A percentile compares a stretch with the other conserved stretches of the same genome.
Evolutionary conservation across 2,113 vertebrate genomes (phyloP).

Genomic region (Aphelocoma coerulescens): DNA sequence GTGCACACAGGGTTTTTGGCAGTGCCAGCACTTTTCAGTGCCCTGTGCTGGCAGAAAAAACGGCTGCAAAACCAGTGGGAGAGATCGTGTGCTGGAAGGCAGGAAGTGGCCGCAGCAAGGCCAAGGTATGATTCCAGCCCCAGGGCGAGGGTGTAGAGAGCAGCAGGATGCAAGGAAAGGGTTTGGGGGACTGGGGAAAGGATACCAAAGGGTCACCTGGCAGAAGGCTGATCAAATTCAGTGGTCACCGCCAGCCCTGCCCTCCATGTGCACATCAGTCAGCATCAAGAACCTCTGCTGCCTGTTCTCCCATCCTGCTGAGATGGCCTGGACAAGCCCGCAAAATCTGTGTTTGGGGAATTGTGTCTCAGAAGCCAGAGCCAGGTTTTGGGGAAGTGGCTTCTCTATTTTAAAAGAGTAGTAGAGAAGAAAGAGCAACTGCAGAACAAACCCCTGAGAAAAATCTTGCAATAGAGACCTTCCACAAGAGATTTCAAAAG

Average conservation of each 20-base stretch:
- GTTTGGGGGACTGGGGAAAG: background rate
- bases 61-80: slow-evolving; percentile 59
- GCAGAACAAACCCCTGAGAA: background rate
- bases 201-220: background rate
- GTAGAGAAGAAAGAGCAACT: background rate
- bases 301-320: background rate
- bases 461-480: background rate
- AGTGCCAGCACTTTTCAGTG: slow-evolving; percentile 83
- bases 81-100: background rate
- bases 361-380: background rate
- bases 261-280: fast-evolving
- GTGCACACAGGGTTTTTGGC: slow-evolving; percentile 84
- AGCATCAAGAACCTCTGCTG: fast-evolving
- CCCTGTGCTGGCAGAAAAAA: slow-evolving; percentile 78
- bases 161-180: background rate
- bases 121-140: background rate
- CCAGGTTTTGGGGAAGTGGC: background rate
- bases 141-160: background rate
- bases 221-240: background rate
- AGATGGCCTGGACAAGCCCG: background rate
- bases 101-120: background rate
- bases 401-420: background rate
- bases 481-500: background rate
- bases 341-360: background rate
- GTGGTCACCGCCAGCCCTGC: background rate